Percentiles rank a stretch among this genome's conserved stretches.
These are phyloP conservation scores for Thaumatotibia leucotreta DNA, from an alignment of 1,140 invertebrate genomes.

Conservation along the genomic window DNA sequence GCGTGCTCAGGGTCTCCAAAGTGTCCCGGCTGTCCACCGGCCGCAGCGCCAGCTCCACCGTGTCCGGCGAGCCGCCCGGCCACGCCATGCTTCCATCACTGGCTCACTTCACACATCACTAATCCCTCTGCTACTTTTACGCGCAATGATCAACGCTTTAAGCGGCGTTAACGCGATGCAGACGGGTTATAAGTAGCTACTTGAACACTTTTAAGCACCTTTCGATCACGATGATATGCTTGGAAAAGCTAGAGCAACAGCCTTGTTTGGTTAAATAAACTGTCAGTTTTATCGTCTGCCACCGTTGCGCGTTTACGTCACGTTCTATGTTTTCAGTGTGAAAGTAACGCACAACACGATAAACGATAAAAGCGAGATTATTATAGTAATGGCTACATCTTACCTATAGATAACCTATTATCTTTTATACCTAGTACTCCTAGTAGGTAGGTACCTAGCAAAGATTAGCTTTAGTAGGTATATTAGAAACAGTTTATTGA, in stretches of 20 bases:
- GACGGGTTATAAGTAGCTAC: not conserved
- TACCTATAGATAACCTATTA: no score
- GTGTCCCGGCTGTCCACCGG: conserved; percentile 26
- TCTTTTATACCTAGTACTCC: no score
- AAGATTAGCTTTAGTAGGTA: no score
- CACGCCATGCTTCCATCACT: conserved; percentile 47
- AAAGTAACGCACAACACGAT: no score
- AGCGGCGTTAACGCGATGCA: not conserved
- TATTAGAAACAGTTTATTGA: no score
- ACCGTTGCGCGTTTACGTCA: no score
- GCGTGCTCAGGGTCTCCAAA: conserved; percentile 32
- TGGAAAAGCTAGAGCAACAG: not conserved
- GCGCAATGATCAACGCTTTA: not conserved
- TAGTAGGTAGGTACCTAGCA: no score
- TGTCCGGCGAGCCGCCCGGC: conserved; percentile 53
- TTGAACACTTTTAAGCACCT: conserved; percentile 7
- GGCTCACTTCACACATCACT: conserved; percentile 27
- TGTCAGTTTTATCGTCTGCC: no score
- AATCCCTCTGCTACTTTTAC: not conserved
- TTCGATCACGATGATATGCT: not conserved
- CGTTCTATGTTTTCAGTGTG: no score
- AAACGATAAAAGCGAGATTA: no score
- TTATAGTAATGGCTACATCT: no score
- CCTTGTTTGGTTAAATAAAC: not conserved
- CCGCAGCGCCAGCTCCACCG: conserved; percentile 52